Base-by-base conservation (phyloP, 2,113 vertebrate genomes). In the Nanorana parkeri region DNA sequence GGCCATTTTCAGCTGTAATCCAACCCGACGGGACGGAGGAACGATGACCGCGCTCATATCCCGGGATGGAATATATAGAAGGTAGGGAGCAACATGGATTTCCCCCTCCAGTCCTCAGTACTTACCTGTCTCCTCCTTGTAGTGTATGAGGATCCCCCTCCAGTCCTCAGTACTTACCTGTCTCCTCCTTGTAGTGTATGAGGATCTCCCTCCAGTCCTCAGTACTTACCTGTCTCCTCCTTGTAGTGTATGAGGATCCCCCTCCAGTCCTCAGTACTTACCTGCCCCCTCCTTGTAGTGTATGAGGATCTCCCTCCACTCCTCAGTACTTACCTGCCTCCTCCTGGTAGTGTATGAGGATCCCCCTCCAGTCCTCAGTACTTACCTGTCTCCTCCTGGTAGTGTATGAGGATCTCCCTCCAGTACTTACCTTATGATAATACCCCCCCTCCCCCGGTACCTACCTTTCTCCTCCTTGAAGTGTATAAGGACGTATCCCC, bases 381-480 rank as follows among this genome's bases (percentile, higher is more conserved):
- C 29, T 21, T 76, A 76, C 73, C 73, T 41, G 19, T 32, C 29
- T 24, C 58, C 13, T 23, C n/a, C 19, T 21, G 52, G 58, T 19
- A 26, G 32, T 61, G 16, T 23, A 63, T 41, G 2, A 51, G 58
- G n/a, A 47, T 17, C 5, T 21, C 17, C 56, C 36, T 36, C 23
- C 21, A 52, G 32, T 64, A 32, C 58, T 64, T 47, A 68, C 66
- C 74, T 58, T 8, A 19, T 32, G 32, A 13, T 21, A 61, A 36
- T 69, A 51, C 47, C 54, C 69, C 69, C 69, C 32, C 7, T 10
- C 72, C 55, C 54, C 52, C 11, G 26, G 17, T 47, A 47, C 20
- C 71, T 63, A 94, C 94, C 91, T 55, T 89, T 75, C 41, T 92
- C 75, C 0, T 1, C 36, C 72, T 76, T 84, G 88, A 96, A 95